Evolutionary conservation across 2,888 invertebrate genomes (phyloP).

Genomic region (Mimas tiliae): DNA sequence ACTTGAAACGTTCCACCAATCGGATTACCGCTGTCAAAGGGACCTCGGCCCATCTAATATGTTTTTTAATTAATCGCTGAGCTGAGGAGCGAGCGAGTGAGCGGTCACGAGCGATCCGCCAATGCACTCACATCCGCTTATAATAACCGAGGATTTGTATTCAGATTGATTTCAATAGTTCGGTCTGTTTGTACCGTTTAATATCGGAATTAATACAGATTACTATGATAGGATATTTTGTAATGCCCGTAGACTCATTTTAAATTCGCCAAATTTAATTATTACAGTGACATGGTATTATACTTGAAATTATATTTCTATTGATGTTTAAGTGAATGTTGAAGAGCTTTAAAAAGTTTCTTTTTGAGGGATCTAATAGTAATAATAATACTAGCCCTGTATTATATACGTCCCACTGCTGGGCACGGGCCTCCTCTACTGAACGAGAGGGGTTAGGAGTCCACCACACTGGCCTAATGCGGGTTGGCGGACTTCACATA

Average conservation of each 20-base stretch:
- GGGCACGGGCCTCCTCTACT: no score
- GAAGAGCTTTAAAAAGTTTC: not conserved
- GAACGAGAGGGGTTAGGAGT: no score
- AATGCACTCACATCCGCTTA: conserved; percentile 55
- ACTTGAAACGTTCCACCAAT: conserved; percentile 56
- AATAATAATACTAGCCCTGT: no score
- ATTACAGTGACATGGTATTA: conserved; percentile 32
- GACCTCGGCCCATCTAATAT: conserved; percentile 53
- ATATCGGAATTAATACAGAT: conserved; percentile 62
- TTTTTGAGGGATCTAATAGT: not conserved
- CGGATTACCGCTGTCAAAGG: conserved; percentile 58
- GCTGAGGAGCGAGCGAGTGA: not conserved
- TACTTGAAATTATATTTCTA: conserved; percentile 6
- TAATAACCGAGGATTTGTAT: conserved; percentile 58
- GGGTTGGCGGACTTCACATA: no score
- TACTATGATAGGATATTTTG: conserved; percentile 48
- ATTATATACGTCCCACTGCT: no score
- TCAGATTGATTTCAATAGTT: conserved; percentile 60
- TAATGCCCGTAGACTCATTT: conserved; percentile 29
- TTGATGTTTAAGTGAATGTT: conserved; percentile 8
- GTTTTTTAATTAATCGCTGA: conserved; percentile 68
- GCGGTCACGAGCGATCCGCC: conserved; percentile 31
- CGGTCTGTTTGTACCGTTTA: conserved; percentile 48
- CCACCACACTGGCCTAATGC: no score
- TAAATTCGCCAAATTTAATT: conserved; percentile 41